A percentile compares a stretch with the other conserved stretches of the same genome.
phyloP scores from a whole-genome alignment of 2,113 vertebrate species.

The Centropus bengalensis region DNA sequence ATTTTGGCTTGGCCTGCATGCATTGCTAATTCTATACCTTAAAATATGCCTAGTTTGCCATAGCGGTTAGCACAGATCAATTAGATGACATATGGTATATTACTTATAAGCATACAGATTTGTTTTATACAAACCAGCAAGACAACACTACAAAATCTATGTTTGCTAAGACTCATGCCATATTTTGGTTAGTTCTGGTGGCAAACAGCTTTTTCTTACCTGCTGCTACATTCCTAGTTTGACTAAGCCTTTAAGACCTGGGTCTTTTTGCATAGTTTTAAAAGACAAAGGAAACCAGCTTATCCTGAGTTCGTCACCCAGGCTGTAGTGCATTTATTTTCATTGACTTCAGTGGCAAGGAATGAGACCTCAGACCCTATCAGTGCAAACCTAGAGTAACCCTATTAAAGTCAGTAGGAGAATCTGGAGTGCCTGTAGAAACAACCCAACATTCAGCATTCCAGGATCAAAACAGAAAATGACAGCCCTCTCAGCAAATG shows the following conservation, averaged over 20 bases:
- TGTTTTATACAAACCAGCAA: neutral
- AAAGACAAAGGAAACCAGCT: neutral
- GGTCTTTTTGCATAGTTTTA: neutral
- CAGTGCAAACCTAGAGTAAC: neutral
- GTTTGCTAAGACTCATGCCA: neutral
- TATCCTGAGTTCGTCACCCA: neutral
- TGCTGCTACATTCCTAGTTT: neutral
- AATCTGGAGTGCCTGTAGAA: neutral
- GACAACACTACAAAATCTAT: neutral
- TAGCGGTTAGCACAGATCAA: neutral
- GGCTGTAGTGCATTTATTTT: neutral
- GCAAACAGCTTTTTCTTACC: neutral
- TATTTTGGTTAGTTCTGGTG: neutral
- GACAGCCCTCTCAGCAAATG: neutral
- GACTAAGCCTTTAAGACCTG: neutral
- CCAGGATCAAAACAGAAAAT: neutral
- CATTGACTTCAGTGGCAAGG: rapidly evolving
- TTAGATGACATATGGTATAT: neutral
- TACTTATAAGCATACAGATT: neutral
- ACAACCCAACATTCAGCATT: neutral
- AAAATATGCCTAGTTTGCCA: slow-evolving; percentile 38
- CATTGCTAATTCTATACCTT: neutral
- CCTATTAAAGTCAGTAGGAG: neutral
- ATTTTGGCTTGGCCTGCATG: neutral
- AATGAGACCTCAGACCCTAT: neutral